Evolutionary conservation across 2,888 invertebrate species (phyloP).

Genomic region (Lasioglossum calceatum): DNA sequence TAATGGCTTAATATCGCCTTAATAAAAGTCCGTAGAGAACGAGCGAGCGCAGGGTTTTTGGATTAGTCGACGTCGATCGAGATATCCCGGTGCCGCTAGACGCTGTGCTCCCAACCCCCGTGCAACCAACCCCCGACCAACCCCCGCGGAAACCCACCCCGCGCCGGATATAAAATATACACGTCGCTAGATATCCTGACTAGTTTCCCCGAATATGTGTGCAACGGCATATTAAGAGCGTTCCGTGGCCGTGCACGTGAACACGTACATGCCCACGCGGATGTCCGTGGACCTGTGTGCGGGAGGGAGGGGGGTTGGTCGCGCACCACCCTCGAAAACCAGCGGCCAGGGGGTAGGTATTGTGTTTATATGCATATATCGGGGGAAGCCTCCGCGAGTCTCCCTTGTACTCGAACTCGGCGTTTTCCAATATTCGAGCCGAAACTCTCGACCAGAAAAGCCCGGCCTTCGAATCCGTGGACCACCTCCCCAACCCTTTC

Average conservation of each 20-base stretch:
- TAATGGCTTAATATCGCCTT: constrained; percentile 51
- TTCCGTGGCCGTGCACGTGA: constrained; percentile 1
- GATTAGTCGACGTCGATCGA: constrained; percentile 64
- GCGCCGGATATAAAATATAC: constrained; percentile 72
- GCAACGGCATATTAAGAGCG: constrained; percentile 62
- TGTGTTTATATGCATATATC: constrained; percentile 84
- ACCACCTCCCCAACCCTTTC: constrained; percentile 17
- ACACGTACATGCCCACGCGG: background rate
- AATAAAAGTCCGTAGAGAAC: constrained; percentile 49
- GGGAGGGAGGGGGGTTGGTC: constrained; percentile 10
- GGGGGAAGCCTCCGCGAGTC: constrained; percentile 76
- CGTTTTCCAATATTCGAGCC: constrained; percentile 84
- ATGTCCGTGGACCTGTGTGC: background rate
- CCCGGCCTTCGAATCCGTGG: constrained; percentile 73
- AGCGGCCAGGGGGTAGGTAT: constrained; percentile 75
- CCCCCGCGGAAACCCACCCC: background rate
- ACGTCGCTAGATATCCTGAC: constrained; percentile 70
- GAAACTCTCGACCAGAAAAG: constrained; percentile 79
- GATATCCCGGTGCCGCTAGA: constrained; percentile 50
- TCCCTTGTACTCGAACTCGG: constrained; percentile 79
- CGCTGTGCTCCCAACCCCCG: constrained; percentile 1
- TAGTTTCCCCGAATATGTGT: constrained; percentile 48
- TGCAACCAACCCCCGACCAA: background rate
- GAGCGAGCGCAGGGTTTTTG: constrained; percentile 50
- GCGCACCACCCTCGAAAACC: constrained; percentile 61